These are phyloP conservation scores for Papilio machaon DNA, from an alignment of 1,140 invertebrate genomes.

Conservation along the genomic window DNA sequence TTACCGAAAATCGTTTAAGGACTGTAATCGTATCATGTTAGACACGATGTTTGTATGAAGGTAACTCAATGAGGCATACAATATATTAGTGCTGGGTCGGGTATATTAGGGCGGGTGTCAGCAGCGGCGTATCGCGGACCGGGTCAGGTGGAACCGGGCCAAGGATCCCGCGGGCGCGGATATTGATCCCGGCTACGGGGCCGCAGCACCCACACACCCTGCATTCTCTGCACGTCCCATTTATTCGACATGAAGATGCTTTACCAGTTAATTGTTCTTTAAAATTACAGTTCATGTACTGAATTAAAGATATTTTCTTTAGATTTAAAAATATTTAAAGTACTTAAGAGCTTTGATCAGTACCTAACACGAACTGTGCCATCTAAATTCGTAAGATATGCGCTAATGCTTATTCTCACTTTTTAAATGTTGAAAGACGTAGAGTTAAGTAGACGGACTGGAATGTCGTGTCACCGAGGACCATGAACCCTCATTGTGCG, in stretches of 20 bases:
- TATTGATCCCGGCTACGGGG: constrained; percentile 52
- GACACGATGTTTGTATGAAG: background rate
- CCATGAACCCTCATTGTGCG: constrained; percentile 11
- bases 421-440: background rate
- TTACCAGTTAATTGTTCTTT: background rate
- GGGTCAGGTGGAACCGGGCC: constrained; percentile 54
- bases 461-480: constrained; percentile 18
- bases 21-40: background rate
- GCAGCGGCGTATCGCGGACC: constrained; percentile 8
- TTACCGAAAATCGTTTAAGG: too few species aligned
- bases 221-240: background rate
- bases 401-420: background rate
- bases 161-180: constrained; percentile 59
- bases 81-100: background rate
- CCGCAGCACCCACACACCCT: background rate
- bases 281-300: background rate
- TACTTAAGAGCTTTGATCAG: too few species aligned
- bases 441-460: background rate
- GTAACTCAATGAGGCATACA: constrained; percentile 13
- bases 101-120: constrained; percentile 2
- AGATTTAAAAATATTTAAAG: too few species aligned
- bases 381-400: too few species aligned
- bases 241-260: background rate
- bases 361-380: too few species aligned
- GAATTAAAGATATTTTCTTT: too few species aligned